These are phyloP conservation scores for Speoplatyrhinus poulsoni DNA, from an alignment of 2,113 vertebrate species.

Conservation along the genomic window DNA sequence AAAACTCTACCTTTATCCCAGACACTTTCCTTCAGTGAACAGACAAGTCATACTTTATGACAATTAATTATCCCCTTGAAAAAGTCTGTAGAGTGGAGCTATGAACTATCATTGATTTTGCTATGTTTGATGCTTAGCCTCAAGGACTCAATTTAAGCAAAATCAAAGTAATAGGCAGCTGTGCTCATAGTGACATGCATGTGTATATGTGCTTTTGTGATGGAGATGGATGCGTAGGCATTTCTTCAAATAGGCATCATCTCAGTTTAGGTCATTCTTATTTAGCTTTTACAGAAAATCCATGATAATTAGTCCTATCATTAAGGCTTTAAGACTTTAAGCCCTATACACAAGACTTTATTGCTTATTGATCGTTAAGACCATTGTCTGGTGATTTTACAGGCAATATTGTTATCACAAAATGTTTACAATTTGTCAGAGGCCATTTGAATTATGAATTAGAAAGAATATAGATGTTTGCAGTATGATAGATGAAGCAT, in stretches of 20 bases:
- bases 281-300: too few relatives aligned
- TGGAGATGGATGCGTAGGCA: too few relatives aligned
- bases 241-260: too few relatives aligned
- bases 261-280: too few relatives aligned
- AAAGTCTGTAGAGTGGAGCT: conserved; percentile 33
- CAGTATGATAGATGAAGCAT: not conserved
- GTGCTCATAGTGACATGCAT: too few relatives aligned
- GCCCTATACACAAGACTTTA: not conserved
- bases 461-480: conserved; percentile 38
- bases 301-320: too few relatives aligned
- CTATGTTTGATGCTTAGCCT: conserved; percentile 42
- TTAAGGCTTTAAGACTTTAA: not conserved
- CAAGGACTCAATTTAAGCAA: conserved; percentile 49
- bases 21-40: too few relatives aligned
- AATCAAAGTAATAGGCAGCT: conserved; percentile 47
- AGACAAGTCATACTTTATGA: too few relatives aligned
- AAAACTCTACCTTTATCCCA: too few relatives aligned
- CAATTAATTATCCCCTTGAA: conserved; percentile 49
- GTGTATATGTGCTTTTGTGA: too few relatives aligned
- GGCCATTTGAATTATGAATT: conserved; percentile 55
- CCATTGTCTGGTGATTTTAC: conserved; percentile 22
- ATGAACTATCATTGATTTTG: conserved; percentile 56
- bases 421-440: conserved; percentile 51
- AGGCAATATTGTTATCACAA: conserved; percentile 23
- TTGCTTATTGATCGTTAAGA: conserved; percentile 18